Conservation (phyloP, 2,888 invertebrate genomes). For the Andrena dorsata region DNA sequence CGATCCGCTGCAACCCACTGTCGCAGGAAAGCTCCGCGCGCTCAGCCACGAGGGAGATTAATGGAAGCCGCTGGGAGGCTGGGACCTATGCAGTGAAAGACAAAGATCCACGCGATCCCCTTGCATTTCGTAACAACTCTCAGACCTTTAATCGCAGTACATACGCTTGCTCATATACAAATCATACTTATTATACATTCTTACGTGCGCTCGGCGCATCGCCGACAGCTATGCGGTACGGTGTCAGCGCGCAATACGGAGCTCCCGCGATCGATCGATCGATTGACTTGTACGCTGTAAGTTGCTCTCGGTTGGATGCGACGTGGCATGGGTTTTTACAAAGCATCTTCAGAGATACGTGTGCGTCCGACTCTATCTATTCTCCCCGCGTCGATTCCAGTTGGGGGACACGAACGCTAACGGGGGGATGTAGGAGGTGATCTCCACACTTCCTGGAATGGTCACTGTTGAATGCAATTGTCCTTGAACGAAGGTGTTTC, state of each 20-base stretch:
- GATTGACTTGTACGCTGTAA: background rate
- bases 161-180: constrained; percentile 33
- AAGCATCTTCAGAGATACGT: constrained; percentile 1
- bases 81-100: background rate
- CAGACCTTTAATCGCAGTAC: constrained; percentile 50
- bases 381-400: background rate
- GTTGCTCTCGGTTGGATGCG: background rate
- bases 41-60: constrained; percentile 14
- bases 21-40: background rate
- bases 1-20: constrained; percentile 8
- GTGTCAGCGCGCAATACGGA: background rate
- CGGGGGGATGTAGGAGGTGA: background rate
- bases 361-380: constrained; percentile 5
- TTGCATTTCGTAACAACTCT: constrained; percentile 43
- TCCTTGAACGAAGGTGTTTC: constrained; percentile 8
- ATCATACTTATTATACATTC: constrained; percentile 36
- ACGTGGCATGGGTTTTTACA: background rate
- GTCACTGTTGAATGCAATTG: background rate
- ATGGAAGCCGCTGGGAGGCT: background rate
- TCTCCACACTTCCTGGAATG: background rate
- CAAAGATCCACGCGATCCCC: background rate
- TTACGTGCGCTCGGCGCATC: background rate
- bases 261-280: background rate
- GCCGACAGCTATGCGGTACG: background rate
- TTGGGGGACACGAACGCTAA: background rate